Evolutionary conservation across 2,888 invertebrate genomes (phyloP).

Genomic region (Gari tellinella): DNA sequence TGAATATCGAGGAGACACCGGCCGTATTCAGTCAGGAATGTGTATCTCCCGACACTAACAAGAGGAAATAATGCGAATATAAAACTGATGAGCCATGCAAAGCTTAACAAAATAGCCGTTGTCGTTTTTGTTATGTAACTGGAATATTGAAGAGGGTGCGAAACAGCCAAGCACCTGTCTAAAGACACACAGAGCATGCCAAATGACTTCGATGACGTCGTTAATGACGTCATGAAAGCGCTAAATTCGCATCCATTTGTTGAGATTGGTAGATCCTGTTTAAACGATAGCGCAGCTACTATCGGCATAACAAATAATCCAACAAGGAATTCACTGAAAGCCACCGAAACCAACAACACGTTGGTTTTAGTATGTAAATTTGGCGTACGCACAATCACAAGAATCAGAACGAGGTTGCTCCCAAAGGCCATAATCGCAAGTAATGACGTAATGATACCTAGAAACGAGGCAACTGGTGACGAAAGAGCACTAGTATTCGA

Average conservation of each 20-base stretch:
- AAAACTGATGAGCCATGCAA: slow-evolving; percentile 63
- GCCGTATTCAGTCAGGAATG: slow-evolving; percentile 42
- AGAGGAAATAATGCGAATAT: slow-evolving; percentile 62
- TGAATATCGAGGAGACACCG: slow-evolving; percentile 47
- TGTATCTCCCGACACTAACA: slow-evolving; percentile 56
- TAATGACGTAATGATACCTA: slow-evolving; percentile 40
- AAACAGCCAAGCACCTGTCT: slow-evolving; percentile 71
- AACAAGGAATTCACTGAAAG: slow-evolving; percentile 62
- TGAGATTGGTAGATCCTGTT: slow-evolving; percentile 41
- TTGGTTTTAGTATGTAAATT: slow-evolving; percentile 72
- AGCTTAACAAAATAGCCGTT: slow-evolving; percentile 37
- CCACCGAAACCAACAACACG: slow-evolving; percentile 66
- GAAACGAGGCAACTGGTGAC: slow-evolving; percentile 16
- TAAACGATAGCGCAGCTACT: slow-evolving; percentile 42
- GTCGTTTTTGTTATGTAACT: slow-evolving; percentile 58
- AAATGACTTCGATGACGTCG: slow-evolving; percentile 46
- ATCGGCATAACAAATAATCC: slow-evolving; percentile 65
- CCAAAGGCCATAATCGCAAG: slow-evolving; percentile 45
- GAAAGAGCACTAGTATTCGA: background rate
- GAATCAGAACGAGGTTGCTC: slow-evolving; percentile 56
- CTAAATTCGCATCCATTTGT: slow-evolving; percentile 41
- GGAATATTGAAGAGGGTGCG: slow-evolving; percentile 68
- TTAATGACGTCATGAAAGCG: slow-evolving; percentile 45
- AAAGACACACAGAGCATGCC: slow-evolving; percentile 68
- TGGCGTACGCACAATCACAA: slow-evolving; percentile 58